Conservation (phyloP, 1,140 invertebrate species). For the Meloidogyne floridensis region DNA sequence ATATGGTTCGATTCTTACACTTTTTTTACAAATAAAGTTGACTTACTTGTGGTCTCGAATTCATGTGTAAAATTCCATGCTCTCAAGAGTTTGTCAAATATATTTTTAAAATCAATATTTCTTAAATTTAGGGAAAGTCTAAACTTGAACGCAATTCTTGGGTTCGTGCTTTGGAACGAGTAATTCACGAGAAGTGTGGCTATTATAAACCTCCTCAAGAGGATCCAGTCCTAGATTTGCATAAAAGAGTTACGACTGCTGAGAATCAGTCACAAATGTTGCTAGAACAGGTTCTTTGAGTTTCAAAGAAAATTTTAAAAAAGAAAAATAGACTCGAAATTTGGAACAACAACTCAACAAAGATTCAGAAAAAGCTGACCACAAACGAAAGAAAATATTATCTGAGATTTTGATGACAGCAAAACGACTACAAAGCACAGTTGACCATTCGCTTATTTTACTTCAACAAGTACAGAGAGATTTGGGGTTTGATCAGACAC, state of each 20-base stretch:
- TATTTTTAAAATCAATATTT: not conserved
- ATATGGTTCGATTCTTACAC: too few species aligned
- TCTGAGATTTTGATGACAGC: conserved; percentile 48
- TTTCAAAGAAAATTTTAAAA: not conserved
- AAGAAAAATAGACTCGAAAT: conserved; percentile 42
- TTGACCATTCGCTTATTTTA: conserved; percentile 59
- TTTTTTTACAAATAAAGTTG: too few species aligned
- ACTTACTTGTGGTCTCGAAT: too few species aligned
- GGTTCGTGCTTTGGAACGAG: conserved; percentile 90
- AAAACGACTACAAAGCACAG: conserved; percentile 54
- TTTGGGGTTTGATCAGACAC: conserved; percentile 24
- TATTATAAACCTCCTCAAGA: conserved; percentile 52
- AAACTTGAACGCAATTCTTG: conserved; percentile 89
- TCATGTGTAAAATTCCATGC: too few species aligned
- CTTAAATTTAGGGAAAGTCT: conserved; percentile 75
- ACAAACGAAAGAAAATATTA: conserved; percentile 49
- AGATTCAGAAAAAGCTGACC: conserved; percentile 44
- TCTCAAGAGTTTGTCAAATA: not conserved
- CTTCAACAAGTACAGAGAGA: conserved; percentile 51
- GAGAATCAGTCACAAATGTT: conserved; percentile 93
- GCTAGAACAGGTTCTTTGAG: conserved; percentile 78
- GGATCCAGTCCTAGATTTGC: conserved; percentile 71
- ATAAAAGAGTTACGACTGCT: conserved; percentile 86
- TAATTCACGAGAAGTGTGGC: conserved; percentile 72
- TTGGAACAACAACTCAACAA: conserved; percentile 38